phyloP scores from a whole-genome alignment of 2,888 invertebrate genomes.

The Atrina japonica region DNA sequence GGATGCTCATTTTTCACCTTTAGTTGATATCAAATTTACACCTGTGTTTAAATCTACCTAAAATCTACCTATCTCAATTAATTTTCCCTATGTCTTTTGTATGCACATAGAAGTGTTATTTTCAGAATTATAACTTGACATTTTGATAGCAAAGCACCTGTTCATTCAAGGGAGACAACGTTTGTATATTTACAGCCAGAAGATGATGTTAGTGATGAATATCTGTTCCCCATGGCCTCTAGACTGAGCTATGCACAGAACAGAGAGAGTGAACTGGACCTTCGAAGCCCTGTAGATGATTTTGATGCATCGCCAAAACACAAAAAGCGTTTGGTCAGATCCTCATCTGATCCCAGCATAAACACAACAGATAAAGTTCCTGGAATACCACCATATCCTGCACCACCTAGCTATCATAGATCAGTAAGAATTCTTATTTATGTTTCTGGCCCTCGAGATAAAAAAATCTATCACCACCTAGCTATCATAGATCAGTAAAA shows the following conservation, averaged over 20 bases:
- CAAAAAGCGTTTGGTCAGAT: slow-evolving; percentile 84
- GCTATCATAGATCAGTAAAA: slow-evolving; percentile 83
- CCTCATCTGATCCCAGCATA: slow-evolving; percentile 96
- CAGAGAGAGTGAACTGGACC: slow-evolving; percentile 95
- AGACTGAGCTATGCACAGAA: slow-evolving; percentile 95
- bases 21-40: no score
- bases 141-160: slow-evolving; percentile 7
- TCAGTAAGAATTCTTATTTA: slow-evolving; percentile 22
- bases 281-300: slow-evolving; percentile 71
- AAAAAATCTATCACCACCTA: no score
- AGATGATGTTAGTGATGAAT: slow-evolving; percentile 98
- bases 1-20: no score
- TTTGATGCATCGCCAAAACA: slow-evolving; percentile 67
- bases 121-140: background rate
- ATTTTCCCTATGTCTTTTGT: no score
- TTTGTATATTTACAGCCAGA: slow-evolving; percentile 87
- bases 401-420: slow-evolving; percentile 89
- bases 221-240: slow-evolving; percentile 98
- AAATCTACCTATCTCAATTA: no score
- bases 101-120: no score
- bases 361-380: slow-evolving; percentile 91
- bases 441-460: no score
- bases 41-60: no score
- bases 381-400: slow-evolving; percentile 78
- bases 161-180: no score